phyloP scores from a whole-genome alignment of 2,888 invertebrate species.

The Phragmatobia fuliginosa region DNA sequence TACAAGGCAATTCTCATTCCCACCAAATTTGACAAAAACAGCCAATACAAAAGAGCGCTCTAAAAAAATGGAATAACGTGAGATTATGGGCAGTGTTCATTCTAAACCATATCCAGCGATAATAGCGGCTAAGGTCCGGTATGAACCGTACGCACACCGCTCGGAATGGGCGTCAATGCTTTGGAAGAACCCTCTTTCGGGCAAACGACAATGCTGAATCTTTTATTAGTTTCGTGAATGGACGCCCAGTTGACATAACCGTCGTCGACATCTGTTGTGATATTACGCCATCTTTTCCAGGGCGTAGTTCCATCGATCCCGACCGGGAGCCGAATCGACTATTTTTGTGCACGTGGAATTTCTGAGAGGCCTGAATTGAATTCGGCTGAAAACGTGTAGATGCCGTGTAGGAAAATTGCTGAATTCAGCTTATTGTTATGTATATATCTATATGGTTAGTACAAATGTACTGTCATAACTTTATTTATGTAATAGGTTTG shows the following conservation, averaged over 20 bases:
- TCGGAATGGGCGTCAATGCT: constrained; percentile 68
- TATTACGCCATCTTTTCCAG: constrained; percentile 79
- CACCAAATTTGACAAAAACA: constrained; percentile 50
- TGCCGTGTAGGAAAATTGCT: constrained; percentile 48
- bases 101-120: constrained; percentile 71
- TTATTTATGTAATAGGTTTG: constrained; percentile 33
- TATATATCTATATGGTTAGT: constrained; percentile 30
- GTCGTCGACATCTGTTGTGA: constrained; percentile 84
- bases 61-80: constrained; percentile 53
- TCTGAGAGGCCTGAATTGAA: constrained; percentile 68
- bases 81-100: constrained; percentile 66
- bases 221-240: constrained; percentile 85
- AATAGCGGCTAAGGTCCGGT: constrained; percentile 69
- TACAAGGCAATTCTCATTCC: constrained; percentile 41
- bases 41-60: constrained; percentile 41
- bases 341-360: constrained; percentile 78
- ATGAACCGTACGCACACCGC: constrained; percentile 62
- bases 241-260: constrained; percentile 84
- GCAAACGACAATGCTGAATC: constrained; percentile 84
- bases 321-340: constrained; percentile 61
- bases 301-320: constrained; percentile 71
- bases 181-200: constrained; percentile 76
- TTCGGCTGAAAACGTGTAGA: constrained; percentile 58
- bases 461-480: constrained; percentile 35
- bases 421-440: constrained; percentile 32